Base-by-base conservation (phyloP, 1,140 invertebrate genomes). In the Drosophila tristis region DNA sequence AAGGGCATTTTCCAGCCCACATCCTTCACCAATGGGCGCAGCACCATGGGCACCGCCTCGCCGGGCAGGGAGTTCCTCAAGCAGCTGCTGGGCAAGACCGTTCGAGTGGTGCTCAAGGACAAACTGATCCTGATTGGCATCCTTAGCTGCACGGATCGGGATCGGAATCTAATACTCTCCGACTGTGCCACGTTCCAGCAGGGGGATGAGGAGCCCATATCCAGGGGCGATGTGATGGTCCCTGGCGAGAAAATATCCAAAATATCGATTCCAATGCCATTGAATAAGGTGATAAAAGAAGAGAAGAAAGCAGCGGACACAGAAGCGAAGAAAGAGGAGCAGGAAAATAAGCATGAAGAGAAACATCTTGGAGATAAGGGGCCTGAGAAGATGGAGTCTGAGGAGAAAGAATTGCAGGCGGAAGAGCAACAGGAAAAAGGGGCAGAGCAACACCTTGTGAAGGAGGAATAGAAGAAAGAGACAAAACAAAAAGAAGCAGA, bases 141-240 rank as follows among this genome's bases (percentile, higher is more conserved):
- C 20, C 79, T 79, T 20, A 76, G 77, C 29, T 79, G 66, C 53
- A 79, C 76, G 16, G 72, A 79, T 57, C 72, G 29, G 26, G 67
- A 79, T 35, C 13, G 54, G 56, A 79, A 81, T 43, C 23, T 79
- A 42, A 60, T 79, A 1, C 26, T 79, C 11, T 49, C 57, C 43
- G 23, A 79, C 1, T 79, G 76, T 35, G 45, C 42, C 16, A 48
- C 62, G 0, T 76, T 60, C 58, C 2, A 42, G 20, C 8, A 31
- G 6, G 48, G 54, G 26, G 43, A 45, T 29, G 16, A 49, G 5
- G 44, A 61, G 11, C 50, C 72, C 0, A 50, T 49, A 11, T 44
- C 48, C 1, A 50, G 53, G 8, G 66, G 67, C 0, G 76, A 51
- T 13, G 49, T 76, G 4, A 56, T 76, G 43, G 76, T 73, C 23